These are phyloP conservation scores for Trigoniulus corallinus DNA, from an alignment of 1,140 invertebrate genomes.

Conservation along the genomic window DNA sequence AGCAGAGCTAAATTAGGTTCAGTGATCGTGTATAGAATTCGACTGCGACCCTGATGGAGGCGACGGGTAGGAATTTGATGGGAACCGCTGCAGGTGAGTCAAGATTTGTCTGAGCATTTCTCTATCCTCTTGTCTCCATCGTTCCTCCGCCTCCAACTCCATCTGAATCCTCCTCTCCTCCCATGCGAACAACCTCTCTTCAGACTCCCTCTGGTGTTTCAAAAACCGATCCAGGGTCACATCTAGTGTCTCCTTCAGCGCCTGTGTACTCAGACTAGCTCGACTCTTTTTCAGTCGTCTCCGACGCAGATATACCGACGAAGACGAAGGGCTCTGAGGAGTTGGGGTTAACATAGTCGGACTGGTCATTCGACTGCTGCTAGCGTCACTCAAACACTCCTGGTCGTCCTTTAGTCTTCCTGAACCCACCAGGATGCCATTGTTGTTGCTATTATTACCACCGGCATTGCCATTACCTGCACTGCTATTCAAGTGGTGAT, in stretches of 20 bases:
- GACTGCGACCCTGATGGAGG: no score
- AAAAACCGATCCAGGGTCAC: background rate
- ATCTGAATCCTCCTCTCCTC: background rate
- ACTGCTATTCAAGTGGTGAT: background rate
- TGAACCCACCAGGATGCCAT: background rate
- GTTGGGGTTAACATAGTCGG: background rate
- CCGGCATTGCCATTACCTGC: background rate
- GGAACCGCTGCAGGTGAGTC: background rate
- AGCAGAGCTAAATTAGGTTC: no score
- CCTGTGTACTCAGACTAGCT: background rate
- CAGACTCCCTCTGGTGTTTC: background rate
- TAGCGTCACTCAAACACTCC: background rate
- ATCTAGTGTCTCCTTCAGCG: background rate
- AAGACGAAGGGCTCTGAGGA: background rate
- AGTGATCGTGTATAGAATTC: no score
- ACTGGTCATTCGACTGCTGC: background rate
- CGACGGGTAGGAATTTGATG: no score
- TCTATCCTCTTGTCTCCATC: background rate
- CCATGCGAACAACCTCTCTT: background rate
- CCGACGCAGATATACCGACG: background rate
- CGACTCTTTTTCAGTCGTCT: background rate
- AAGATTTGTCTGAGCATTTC: background rate
- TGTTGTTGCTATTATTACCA: background rate
- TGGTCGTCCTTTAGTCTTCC: background rate
- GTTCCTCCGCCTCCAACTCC: slow-evolving; percentile 1